Evolutionary conservation across 2,888 invertebrate genomes (phyloP), one percentile per base, ranked within the genome.

Genomic region (Notodonta dromedarius): DNA sequence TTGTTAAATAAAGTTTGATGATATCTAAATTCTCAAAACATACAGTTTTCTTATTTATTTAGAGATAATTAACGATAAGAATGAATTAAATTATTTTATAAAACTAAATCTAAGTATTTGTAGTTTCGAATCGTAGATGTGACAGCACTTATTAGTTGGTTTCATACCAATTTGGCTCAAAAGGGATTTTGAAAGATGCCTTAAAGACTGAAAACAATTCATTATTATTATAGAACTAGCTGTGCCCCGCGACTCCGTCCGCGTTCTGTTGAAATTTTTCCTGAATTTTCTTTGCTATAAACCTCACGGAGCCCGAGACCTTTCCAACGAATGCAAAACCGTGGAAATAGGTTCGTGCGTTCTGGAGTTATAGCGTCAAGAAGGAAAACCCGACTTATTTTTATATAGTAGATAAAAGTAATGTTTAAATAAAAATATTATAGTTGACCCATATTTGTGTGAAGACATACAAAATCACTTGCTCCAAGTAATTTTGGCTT

Each of bases 401-500:
- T n/a, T n/a, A n/a, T n/a, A n/a, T n/a, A n/a, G 0, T 42, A 42
- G 9, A 8, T 9, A 42, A 12, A 11, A 42, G 11, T 42, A 42
- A 42, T 42, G 4, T 40, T 7, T 8, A 40, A 39, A 39, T 39
- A 39, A 39, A 1, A 24, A 39, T 39, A 53, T 13, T 39, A 53
- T 13, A 32, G 39, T 24, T 24, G 2, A 24, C 14, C 39, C 14
- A 55, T 3, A 55, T 55, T 7, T 40, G 55, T 48, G 13, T 39
- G 44, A 59, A 62, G 64, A 66, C 70, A 70, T 59, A 66, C 48
- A 48, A 51, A 61, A 66, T 67, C 69, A 60, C 69, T 66, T 63
- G 66, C 65, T 56, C 60, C 55, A 63, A 74, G 63, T 57, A 63
- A 60, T 72, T 62, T 67, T 74, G 73, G 73, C 73, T 62, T 74